Conservation (phyloP, 2,888 invertebrate genomes). For the Ernsta delagoae region DNA sequence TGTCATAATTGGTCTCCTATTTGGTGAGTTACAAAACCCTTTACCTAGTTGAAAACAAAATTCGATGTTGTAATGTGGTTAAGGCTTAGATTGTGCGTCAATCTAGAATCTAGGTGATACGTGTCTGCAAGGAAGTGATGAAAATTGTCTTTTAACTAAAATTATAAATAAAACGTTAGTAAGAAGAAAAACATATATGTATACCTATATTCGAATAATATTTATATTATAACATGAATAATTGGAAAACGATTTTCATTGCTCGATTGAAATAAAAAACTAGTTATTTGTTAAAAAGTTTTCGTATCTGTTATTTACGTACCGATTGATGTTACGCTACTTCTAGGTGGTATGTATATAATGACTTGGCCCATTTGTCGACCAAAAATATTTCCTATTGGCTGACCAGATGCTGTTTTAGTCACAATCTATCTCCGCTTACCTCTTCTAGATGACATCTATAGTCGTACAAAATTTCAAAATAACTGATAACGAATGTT, state of each 20-base stretch:
- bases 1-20: slow-evolving; percentile 93
- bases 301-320: slow-evolving; percentile 3
- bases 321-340: not conserved
- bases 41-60: slow-evolving; percentile 25
- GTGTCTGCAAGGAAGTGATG: slow-evolving; percentile 4
- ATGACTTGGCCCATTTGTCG: not conserved
- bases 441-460: slow-evolving; percentile 31
- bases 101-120: slow-evolving; percentile 37
- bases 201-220: too few species aligned
- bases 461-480: slow-evolving; percentile 6
- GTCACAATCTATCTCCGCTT: slow-evolving; percentile 32
- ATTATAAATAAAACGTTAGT: not conserved
- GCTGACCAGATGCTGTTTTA: slow-evolving; percentile 43
- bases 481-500: not conserved
- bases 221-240: not conserved
- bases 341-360: too few species aligned
- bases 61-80: slow-evolving; percentile 49
- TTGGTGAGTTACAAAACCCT: slow-evolving; percentile 87
- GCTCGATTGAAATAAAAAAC: not conserved
- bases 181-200: not conserved
- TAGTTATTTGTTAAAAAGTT: slow-evolving; percentile 18
- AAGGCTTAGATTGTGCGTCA: slow-evolving; percentile 38
- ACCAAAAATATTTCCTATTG: slow-evolving; percentile 41
- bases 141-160: slow-evolving; percentile 3
- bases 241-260: slow-evolving; percentile 28